These are phyloP conservation scores for Cettia cetti DNA, from an alignment of 2,113 vertebrate genomes.

Conservation along the genomic window DNA sequence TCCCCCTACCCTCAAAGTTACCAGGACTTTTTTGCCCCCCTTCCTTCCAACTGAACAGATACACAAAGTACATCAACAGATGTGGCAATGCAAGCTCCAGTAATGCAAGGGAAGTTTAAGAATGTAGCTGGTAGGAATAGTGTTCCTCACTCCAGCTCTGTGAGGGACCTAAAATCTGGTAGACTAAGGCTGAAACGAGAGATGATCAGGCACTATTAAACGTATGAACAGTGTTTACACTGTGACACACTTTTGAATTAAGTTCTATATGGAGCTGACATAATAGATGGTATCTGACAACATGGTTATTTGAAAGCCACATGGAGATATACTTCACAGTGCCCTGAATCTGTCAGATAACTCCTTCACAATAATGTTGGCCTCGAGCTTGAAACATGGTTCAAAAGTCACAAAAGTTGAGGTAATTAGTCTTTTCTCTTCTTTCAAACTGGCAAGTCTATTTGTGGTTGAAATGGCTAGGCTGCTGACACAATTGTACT, in stretches of 20 bases:
- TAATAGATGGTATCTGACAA: background rate
- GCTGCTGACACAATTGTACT: background rate
- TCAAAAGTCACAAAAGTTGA: background rate
- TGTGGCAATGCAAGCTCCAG: background rate
- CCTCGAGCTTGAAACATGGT: background rate
- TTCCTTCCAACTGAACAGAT: background rate
- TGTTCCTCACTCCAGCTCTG: fast-evolving
- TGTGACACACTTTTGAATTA: background rate
- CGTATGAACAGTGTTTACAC: background rate
- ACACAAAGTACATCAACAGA: background rate
- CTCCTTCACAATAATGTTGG: background rate
- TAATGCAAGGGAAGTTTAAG: background rate
- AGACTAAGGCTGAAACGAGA: background rate
- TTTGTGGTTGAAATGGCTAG: background rate
- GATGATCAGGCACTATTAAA: background rate
- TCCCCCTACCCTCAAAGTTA: background rate
- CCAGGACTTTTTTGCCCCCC: background rate
- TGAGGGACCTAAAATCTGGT: background rate
- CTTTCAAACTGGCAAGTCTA: background rate
- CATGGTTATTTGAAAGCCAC: background rate
- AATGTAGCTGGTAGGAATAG: fast-evolving
- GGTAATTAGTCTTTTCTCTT: background rate
- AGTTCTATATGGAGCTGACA: background rate
- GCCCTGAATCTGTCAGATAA: background rate
- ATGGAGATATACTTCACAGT: background rate